phyloP scores from a whole-genome alignment of 2,797 vertebrate species.

The Acanthopagrus latus region DNA sequence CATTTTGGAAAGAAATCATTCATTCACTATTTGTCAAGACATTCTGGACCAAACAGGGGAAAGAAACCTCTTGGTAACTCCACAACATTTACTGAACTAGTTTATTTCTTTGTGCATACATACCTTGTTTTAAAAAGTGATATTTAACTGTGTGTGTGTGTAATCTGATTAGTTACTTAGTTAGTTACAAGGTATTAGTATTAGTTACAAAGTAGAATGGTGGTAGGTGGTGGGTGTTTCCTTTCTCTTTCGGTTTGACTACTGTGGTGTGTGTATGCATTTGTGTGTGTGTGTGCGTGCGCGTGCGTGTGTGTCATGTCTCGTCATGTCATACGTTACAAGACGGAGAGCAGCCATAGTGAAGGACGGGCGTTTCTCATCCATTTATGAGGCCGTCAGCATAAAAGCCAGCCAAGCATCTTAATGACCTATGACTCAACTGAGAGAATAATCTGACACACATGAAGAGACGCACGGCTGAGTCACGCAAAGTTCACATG shows the following conservation, averaged over 20 bases:
- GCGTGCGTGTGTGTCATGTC: slow-evolving; percentile 23
- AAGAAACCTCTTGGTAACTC: not conserved
- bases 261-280: no score
- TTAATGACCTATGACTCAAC: slow-evolving; percentile 75
- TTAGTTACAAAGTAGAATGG: slow-evolving; percentile 8
- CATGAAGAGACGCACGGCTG: not conserved
- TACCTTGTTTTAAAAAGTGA: not conserved
- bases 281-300: no score
- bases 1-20: not conserved
- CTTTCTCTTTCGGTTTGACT: not conserved
- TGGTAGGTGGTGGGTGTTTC: not conserved
- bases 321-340: slow-evolving; percentile 29
- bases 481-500: slow-evolving; percentile 46
- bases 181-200: no score
- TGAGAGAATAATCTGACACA: slow-evolving; percentile 44
- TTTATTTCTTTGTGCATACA: no score
- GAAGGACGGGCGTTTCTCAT: slow-evolving; percentile 71
- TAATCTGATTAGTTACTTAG: no score
- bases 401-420: slow-evolving; percentile 72
- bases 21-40: not conserved
- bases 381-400: slow-evolving; percentile 69
- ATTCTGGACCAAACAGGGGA: not conserved
- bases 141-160: no score
- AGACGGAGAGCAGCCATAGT: slow-evolving; percentile 50
- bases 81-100: no score